Evolutionary conservation across 1,140 invertebrate genomes (phyloP), one percentile per base, ranked within the genome.

Genomic region (Bombus consobrinus): DNA sequence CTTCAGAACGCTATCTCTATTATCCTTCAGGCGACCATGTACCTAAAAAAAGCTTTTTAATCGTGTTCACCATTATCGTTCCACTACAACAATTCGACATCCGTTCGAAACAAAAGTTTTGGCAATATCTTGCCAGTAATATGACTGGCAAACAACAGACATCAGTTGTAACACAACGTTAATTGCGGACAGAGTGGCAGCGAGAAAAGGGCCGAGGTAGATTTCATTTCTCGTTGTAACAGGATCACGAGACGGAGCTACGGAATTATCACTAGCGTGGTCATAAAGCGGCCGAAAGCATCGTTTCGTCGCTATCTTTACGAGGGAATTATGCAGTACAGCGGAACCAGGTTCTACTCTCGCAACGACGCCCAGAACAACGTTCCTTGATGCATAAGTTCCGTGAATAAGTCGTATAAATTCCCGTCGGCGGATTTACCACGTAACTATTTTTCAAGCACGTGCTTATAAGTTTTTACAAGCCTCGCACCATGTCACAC

Each of bases 281-380:
- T 77, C 53, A 79, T 89, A 87, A 89, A 83, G 39, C 88, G 76
- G 64, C 62, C 87, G 66, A 83, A 77, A 77, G 79, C 71, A 77
- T 68, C 80, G 71, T 53, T 76, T 71, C 59, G 18, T 47, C 74
- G 53, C 76, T 59, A 83, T 87, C 74, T 89, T 89, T 89, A 89
- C 84, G 88, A 89, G 84, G 43, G 66, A 87, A 89, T 89, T 89
- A 89, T 89, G 72, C 88, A 37, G 37, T n/a, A 74, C 75, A 41
- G 66, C 59, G 37, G 75, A 78, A 73, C 43, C 83, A 66, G 81
- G 87, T 88, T 86, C 88, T 69, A 71, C 81, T 79, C 73, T 41
- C 43, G 22, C 18, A 12, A 72, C 47, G 72, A 68, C 57, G 87
- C 59, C 34, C 71, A 41, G 80, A 86, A 81, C 88, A 86, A 78